phyloP scores from a whole-genome alignment of 2,888 invertebrate genomes.

The Escarpia spicata region DNA sequence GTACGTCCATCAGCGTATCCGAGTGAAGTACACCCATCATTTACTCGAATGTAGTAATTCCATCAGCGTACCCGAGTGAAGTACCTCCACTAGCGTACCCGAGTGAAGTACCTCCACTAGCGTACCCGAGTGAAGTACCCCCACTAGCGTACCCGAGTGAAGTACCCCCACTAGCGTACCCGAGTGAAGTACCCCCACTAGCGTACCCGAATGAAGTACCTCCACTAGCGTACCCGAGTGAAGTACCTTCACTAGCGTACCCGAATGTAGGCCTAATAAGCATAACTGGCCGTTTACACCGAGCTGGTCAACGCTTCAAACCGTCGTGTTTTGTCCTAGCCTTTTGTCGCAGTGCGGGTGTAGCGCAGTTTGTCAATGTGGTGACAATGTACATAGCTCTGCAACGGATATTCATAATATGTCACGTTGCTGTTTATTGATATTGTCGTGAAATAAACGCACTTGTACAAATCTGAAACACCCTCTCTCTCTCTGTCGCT shows the following conservation, averaged over 20 bases:
- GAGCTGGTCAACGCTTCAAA: neutral
- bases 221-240: no score
- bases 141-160: no score
- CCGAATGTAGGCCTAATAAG: neutral
- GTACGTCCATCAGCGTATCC: no score
- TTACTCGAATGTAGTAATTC: no score
- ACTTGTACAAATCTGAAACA: neutral
- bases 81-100: no score
- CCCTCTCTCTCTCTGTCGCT: neutral
- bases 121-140: no score
- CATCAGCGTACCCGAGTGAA: no score
- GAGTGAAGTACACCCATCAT: no score
- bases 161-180: no score
- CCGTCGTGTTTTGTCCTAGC: neutral
- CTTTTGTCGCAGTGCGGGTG: neutral
- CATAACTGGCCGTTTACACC: neutral
- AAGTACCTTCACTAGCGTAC: neutral
- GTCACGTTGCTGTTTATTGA: slow-evolving; percentile 4
- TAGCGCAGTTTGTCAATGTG: neutral
- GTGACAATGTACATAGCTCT: neutral
- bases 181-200: no score
- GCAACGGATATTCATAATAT: neutral
- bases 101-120: no score
- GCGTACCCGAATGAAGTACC: no score
- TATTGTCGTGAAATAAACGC: slow-evolving; percentile 12